Evolutionary conservation across 2,797 vertebrate genomes (phyloP), one percentile per base, ranked within the genome.

Genomic region (Heliangelus exortis): DNA sequence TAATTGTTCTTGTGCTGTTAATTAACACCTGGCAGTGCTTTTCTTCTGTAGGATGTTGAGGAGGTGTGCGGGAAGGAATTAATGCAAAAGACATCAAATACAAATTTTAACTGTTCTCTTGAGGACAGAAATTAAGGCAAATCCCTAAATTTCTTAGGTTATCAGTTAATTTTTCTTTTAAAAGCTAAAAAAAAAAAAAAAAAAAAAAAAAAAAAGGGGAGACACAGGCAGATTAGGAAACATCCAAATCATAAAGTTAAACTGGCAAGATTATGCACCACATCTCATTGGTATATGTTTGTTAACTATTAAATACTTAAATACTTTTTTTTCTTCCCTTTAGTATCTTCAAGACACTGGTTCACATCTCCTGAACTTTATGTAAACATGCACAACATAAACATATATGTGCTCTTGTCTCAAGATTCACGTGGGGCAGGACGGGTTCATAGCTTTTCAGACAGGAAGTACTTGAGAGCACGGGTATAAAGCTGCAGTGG

Each of bases 361-460:
- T 65, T 65, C 20, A 1, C 33, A 5, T 23, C n/a, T 9, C 25
- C 29, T 10, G 7, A 26, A 12, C 23, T 90, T 25, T 50, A 43
- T n/a, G 36, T 47, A 22, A 81, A n/a, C 11, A 31, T 29, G 41
- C 5, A 6, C 12, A 1, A 13, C 19, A 5, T 54, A 10, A 54
- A 43, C 33, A 21, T 10, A 15, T 0, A 11, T 2, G 5, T 5
- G 19, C 25, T 45, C 1, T 0, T 15, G 7, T 47, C 50, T 12
- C 5, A 6, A 39, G 3, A 5, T 63, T 19, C 36, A 7, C 2
- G 8, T 23, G 20, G 2, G 2, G 5, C 19, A 10, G 63, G 50
- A 10, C 41, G 61, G 16, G 31, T 28, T 57, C 14, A 12, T 12
- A 34, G 45, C 68, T 62, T 47, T 54, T 25, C 1, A 1, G 12